Evolutionary conservation across 2,888 invertebrate species (phyloP), one percentile per base, ranked within the genome.

Genomic region (Brachyptera putata): DNA sequence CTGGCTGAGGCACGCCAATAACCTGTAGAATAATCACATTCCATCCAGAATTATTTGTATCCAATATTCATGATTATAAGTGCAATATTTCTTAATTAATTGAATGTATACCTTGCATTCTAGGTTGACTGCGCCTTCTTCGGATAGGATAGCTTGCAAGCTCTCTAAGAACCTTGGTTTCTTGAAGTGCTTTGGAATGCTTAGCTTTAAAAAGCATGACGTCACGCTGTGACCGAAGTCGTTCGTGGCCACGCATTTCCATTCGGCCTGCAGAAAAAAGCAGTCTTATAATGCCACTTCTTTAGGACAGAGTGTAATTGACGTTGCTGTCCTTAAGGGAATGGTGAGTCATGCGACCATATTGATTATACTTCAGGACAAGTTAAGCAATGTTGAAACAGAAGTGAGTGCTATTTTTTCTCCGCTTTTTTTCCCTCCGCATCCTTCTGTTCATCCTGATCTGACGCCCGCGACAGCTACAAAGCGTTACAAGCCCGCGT

Each of bases 221-320:
- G 93, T 92, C 4, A 91, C 84, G 67, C 91, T 91, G 69, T 92
- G 91, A 0, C 94, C 94, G 69, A 86, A 93, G 69, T 93, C 91
- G 71, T 93, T 94, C 61, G 86, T 84, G 5, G 91, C 92, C 2
- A 93, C 86, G 71, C 92, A 93, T 73, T 92, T 93, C 93, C 93
- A 94, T 71, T 93, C 92, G 0, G 91, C 91, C 74, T 79, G 66
- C 18, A 68, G 65, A 58, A 59, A 50, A n/a, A 61, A 5, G 21
- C 39, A 41, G 5, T 16, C 39, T 25, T 14, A 1, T 9, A 3
- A 14, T 3, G 14, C 11, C 14, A 22, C 1, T 36, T n/a, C 7
- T 18, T n/a, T n/a, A n/a, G n/a, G n/a, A n/a, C n/a, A n/a, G n/a
- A n/a, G n/a, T n/a, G n/a, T n/a, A n/a, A n/a, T n/a, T n/a, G n/a